Percentiles rank a stretch among this genome's conserved stretches.
phyloP scores from a whole-genome alignment of 2,797 vertebrate species.

The Poecilia velifera region DNA sequence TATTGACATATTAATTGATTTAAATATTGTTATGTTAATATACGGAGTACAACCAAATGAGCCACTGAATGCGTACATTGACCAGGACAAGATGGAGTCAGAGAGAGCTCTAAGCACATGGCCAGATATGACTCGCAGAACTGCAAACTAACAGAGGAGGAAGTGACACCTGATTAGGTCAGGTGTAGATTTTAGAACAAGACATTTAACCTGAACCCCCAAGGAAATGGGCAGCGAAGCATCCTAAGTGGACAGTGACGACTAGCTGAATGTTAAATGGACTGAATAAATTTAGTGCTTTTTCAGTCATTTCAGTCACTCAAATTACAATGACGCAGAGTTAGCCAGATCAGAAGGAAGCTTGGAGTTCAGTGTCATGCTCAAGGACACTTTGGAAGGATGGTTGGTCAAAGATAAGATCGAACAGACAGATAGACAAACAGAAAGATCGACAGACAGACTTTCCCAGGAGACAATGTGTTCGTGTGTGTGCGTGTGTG shows the following conservation, averaged over 20 bases:
- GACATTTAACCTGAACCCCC: constrained; percentile 40
- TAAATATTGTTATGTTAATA: background rate
- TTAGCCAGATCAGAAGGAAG: background rate
- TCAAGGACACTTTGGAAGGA: background rate
- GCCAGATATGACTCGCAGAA: constrained; percentile 49
- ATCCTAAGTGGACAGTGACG: background rate
- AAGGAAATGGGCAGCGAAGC: constrained; percentile 52
- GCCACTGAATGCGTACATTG: background rate
- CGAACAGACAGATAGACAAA: background rate
- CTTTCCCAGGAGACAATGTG: constrained; percentile 48
- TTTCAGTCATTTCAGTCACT: background rate
- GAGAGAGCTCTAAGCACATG: constrained; percentile 1
- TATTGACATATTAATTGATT: background rate
- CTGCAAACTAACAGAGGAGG: constrained; percentile 58
- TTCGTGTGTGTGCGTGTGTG: constrained; percentile 37
- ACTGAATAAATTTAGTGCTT: background rate
- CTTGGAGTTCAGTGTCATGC: background rate
- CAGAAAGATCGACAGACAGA: background rate
- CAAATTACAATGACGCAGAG: background rate
- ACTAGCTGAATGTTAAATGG: background rate
- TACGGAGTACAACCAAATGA: too few relatives aligned
- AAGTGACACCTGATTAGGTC: constrained; percentile 68
- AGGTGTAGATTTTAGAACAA: constrained; percentile 71
- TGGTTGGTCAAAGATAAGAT: background rate
- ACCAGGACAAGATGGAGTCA: background rate